Evolutionary conservation across 2,113 vertebrate species (phyloP), one percentile per base, ranked within the genome.

Genomic region (Poeciliopsis retropinna): DNA sequence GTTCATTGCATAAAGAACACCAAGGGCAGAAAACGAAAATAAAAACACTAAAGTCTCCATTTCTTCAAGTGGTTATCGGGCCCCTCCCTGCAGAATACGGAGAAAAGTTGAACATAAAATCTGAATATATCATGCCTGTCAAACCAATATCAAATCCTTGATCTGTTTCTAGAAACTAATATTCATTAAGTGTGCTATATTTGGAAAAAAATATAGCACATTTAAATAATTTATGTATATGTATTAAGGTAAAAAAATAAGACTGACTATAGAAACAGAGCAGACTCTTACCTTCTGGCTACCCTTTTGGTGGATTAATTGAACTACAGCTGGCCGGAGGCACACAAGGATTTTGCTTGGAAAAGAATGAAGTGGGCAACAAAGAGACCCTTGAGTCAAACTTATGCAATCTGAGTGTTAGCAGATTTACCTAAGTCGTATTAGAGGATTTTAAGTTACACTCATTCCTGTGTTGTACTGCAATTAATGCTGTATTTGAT

Each of bases 1-100:
- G 81, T 94, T 96, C 93, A 96, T 91, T 61, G 80, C 86, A 30
- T 95, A 95, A 84, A 95, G 94, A 63, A 96, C 32, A 3, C 94
- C 95, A 28, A 97, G 85, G 57, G 96, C 95, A 2, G 92, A 88
- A 64, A 97, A 92, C 2, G 96, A 96, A 77, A 96, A 93, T 6
- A 95, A 79, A 70, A 95, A 93, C 5, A 91, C 92, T 8, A 93
- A 87, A 29, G 87, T 93, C 72, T 92, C 89, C n/a, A 93, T 92
- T 0, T 89, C 86, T 70, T 81, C 64, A 13, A 76, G 60, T 70
- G 60, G 70, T 67, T 67, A 37, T 67, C 44, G 17, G 29, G 3
- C n/a, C 5, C 64, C 71, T 82, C 61, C 4, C 70, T 61, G 30
- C 29, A 79, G 66, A 75, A 78, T 37, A 62, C 41, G 31, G 54